Evolutionary conservation across 2,113 vertebrate species (phyloP).

Genomic region (Anas platyrhynchos): DNA sequence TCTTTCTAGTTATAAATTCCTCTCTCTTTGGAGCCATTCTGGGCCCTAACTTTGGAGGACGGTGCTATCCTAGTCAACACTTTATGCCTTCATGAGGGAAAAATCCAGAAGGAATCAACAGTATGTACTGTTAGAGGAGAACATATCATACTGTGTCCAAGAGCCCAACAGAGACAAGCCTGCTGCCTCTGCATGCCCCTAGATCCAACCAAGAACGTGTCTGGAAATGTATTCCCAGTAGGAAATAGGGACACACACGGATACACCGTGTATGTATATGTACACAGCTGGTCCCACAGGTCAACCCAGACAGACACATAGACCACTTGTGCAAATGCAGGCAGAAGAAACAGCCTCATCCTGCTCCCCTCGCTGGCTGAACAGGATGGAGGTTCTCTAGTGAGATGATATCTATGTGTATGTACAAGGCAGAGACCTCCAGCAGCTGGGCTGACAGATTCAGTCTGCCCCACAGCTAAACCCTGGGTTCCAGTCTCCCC

Average conservation of each 20-base stretch:
- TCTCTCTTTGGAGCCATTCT: neutral
- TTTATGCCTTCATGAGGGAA: neutral
- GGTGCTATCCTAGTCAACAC: neutral
- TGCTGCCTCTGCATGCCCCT: neutral
- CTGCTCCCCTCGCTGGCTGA: neutral
- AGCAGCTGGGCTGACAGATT: too few species aligned
- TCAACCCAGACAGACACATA: neutral
- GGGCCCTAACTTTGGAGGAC: neutral
- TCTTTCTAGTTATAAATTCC: neutral
- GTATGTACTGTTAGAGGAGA: neutral
- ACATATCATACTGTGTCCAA: neutral
- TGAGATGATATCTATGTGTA: too few species aligned
- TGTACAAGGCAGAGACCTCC: too few species aligned
- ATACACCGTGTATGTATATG: fast-evolving
- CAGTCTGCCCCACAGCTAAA: too few species aligned
- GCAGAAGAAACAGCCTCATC: neutral
- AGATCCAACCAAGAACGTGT: neutral
- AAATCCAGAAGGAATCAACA: neutral
- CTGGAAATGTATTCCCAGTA: neutral
- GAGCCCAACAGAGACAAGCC: neutral
- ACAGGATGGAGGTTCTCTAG: too few species aligned
- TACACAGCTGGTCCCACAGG: neutral
- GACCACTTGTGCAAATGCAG: neutral
- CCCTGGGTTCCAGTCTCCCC: neutral
- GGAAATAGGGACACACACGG: too few species aligned